These are phyloP conservation scores for Taeniopygia guttata DNA, from an alignment of 2,797 vertebrate genomes.

Conservation along the genomic window DNA sequence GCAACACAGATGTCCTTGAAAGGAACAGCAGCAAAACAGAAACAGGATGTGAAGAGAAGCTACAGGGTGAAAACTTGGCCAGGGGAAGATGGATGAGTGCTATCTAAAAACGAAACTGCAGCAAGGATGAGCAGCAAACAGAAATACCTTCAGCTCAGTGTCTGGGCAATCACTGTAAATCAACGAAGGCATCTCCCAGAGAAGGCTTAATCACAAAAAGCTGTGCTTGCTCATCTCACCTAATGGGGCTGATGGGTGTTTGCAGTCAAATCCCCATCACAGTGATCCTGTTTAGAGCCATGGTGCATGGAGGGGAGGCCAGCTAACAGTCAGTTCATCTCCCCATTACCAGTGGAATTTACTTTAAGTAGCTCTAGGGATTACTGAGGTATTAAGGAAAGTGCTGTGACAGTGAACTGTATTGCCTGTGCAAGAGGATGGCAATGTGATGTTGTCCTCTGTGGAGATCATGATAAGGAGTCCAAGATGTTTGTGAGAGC, in stretches of 20 bases:
- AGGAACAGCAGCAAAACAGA: neutral
- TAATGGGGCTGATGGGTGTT: neutral
- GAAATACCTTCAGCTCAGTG: neutral
- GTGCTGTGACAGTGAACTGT: neutral
- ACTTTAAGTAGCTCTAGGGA: conserved; percentile 24
- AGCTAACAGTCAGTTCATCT: neutral
- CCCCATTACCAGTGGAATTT: neutral
- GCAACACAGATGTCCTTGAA: neutral
- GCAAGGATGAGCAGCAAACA: neutral
- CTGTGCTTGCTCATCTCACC: neutral
- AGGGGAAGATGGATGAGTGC: neutral
- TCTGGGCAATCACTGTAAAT: neutral
- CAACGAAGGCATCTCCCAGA: neutral
- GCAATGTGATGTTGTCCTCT: neutral
- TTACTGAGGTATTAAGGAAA: conserved; percentile 29
- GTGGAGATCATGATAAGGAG: neutral
- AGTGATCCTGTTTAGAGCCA: neutral
- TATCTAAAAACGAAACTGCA: neutral
- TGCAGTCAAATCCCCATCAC: neutral
- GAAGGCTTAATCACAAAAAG: neutral
- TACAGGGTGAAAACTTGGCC: neutral
- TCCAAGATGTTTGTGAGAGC: neutral
- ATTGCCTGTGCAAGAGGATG: neutral
- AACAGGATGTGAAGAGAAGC: neutral
- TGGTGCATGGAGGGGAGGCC: neutral